Percentiles rank a stretch among this genome's conserved stretches.
These are phyloP conservation scores for Ptycholaimellus sp. DNA, from an alignment of 2,888 invertebrate species.

Conservation along the genomic window DNA sequence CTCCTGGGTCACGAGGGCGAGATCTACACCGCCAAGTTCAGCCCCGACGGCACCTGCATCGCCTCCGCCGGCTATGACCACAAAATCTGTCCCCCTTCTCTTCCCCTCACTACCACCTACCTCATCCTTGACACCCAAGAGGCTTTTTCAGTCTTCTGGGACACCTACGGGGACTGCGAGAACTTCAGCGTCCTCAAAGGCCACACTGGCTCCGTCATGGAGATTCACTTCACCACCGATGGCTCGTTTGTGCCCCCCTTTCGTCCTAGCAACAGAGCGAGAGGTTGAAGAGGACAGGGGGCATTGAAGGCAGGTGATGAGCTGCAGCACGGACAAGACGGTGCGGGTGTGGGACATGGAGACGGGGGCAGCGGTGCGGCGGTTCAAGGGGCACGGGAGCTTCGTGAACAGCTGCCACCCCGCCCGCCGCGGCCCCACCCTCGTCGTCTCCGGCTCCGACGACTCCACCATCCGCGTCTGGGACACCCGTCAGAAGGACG, in stretches of 20 bases:
- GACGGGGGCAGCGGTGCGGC: slow-evolving; percentile 60
- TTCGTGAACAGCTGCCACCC: slow-evolving; percentile 39
- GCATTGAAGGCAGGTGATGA: slow-evolving; percentile 42
- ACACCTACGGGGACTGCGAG: slow-evolving; percentile 88
- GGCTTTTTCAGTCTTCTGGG: slow-evolving; percentile 48
- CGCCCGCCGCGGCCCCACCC: slow-evolving; percentile 61
- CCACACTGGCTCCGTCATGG: slow-evolving; percentile 81
- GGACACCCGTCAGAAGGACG: slow-evolving; percentile 69
- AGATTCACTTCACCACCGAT: slow-evolving; percentile 38
- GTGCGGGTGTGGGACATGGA: slow-evolving; percentile 83
- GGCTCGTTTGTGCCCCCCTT: slow-evolving; percentile 13
- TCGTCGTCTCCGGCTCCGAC: slow-evolving; percentile 75
- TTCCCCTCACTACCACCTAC: neutral
- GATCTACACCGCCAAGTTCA: slow-evolving; percentile 70
- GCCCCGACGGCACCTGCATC: slow-evolving; percentile 77
- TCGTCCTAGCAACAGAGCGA: slow-evolving; percentile 4
- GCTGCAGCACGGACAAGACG: slow-evolving; percentile 78
- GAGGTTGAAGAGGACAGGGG: neutral
- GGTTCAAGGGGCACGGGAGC: slow-evolving; percentile 31
- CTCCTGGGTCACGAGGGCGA: slow-evolving; percentile 84
- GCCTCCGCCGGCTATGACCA: slow-evolving; percentile 84
- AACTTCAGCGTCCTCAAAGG: slow-evolving; percentile 76
- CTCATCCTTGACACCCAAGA: neutral
- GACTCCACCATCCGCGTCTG: slow-evolving; percentile 59
- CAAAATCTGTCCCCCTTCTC: slow-evolving; percentile 47